Base-by-base conservation (phyloP, 2,797 vertebrate genomes). In the Eulemur rubriventer region DNA sequence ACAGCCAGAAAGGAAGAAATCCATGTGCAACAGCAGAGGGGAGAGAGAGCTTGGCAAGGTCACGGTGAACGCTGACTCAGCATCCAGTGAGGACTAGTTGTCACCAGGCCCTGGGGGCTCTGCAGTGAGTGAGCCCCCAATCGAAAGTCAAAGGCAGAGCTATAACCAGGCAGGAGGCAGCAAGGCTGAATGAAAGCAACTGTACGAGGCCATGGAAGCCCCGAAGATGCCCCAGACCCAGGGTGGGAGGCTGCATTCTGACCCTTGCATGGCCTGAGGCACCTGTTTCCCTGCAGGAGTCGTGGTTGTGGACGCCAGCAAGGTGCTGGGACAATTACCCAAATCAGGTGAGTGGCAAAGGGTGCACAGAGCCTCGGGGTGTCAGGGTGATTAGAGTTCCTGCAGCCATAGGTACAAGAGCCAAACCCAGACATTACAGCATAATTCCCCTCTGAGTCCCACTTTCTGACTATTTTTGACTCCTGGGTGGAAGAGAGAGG, bases 301-400 rank as follows among this genome's bases (percentile, higher is more conserved):
- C 99, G 0, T 99, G 99, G 99, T 98, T 99, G 96, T 99, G 99
- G 99, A 99, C 99, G 86, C 98, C 98, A 0, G 98, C 90, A 6
- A 98, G 99, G 96, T 99, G 99, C 98, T 99, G 99, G 99, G 98
- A 98, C 41, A 99, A 98, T 93, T 99, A 99, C 78, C 99, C 99
- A 2, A 97, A 98, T 35, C 99, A 99, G 99, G 99, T 99, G 97
- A 98, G 99, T 93, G 75, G 17, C 48, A 38, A 2, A 48, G 28
- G 6, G 52, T 30, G 18, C 22, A 6, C 2, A 3, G 75, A 80
- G 24, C 9, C 72, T 48, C 28, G 46, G n/a, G 7, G 69, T 69
- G 41, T 22, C 2, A 52, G 57, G 22, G 5, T 7, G 9, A 73
- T 18, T 24, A 52, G 55, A 70, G 50, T 38, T 80, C 38, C 35